Conservation (phyloP, 2,113 vertebrate species). For the Electrona antarctica region DNA sequence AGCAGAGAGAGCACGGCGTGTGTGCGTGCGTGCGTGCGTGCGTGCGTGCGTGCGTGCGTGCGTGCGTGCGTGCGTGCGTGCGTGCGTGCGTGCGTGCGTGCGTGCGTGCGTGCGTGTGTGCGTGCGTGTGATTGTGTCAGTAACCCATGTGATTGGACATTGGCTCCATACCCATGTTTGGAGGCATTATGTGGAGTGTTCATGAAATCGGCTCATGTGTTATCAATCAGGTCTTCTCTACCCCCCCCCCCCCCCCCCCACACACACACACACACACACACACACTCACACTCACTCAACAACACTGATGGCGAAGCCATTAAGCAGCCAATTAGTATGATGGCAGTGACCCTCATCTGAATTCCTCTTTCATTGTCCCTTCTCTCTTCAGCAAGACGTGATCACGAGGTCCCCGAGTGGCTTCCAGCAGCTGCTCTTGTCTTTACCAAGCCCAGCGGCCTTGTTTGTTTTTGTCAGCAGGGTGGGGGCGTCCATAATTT, state of each 20-base stretch:
- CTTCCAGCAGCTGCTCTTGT: slow-evolving; percentile 60
- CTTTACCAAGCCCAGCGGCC: slow-evolving; percentile 43
- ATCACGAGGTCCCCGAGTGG: slow-evolving; percentile 37
- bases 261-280: too few species aligned
- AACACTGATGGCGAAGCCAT: slow-evolving; percentile 15
- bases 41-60: not conserved
- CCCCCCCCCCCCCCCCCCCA: too few species aligned
- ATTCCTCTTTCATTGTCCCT: slow-evolving; percentile 64
- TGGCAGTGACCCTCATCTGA: slow-evolving; percentile 59
- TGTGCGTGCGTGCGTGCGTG: slow-evolving; percentile 21
- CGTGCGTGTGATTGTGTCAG: not conserved
- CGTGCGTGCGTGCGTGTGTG: not conserved
- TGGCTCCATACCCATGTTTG: not conserved
- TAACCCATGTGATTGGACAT: not conserved
- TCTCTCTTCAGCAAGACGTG: slow-evolving; percentile 53
- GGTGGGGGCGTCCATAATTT: slow-evolving; percentile 63
- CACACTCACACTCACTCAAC: too few species aligned
- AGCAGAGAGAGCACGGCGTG: slow-evolving; percentile 21
- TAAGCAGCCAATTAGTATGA: slow-evolving; percentile 72
- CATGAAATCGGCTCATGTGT: slow-evolving; percentile 25
- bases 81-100: not conserved
- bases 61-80: slow-evolving; percentile 3
- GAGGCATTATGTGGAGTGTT: slow-evolving; percentile 11
- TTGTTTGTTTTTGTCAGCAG: slow-evolving; percentile 64
- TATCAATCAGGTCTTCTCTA: slow-evolving; percentile 26